Base-by-base conservation (phyloP, 2,113 vertebrate species). In the Bufo bufo region DNA sequence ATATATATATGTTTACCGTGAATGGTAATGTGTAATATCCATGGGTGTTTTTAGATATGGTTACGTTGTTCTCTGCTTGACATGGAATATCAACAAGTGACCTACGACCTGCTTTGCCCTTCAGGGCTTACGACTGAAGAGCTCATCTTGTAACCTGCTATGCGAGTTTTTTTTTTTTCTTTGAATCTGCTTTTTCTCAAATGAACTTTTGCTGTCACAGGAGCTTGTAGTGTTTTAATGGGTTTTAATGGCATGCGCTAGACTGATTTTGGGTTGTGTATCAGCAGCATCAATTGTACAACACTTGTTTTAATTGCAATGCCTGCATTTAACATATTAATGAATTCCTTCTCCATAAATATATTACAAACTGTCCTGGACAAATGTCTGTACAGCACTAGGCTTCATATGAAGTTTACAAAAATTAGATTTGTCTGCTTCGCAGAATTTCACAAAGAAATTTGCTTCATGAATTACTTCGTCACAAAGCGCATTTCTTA, bases 151-250 rank as follows among this genome's bases (percentile, higher is more conserved):
- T 74, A 85, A 85, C 83, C 83, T 75, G 83, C 69, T 75, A 52
- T 74, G 52, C 83, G 59, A 59, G 83, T 85, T 85, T 85, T 52
- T 23, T 66, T 13, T n/a, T 66, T 72, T 72, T 56, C 71, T 59
- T 80, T 80, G 54, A 23, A 43, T 80, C 77, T 80, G 54, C 6
- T 59, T 81, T 81, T 45, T 81, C 54, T 81, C 78, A 45, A 10
- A 81, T 81, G 23, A 33, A 61, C 78, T 59, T 80, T 80, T 81
- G 14, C 78, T 81, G 78, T 81, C 78, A 59, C 78, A 59, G 6
- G 23, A 59, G 78, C 33, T 33, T 33, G 23, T 58, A 20, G 10
- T 79, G 52, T 58, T 79, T 79, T 75, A 6, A 6, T 47, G 43
- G 17, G 6, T 47, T 72, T 6, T 17, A 75, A 49, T 50, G 45